These are phyloP conservation scores for Phenganax subtilis DNA, from an alignment of 92 coral and sea anemone genomes.

Conservation along the genomic window DNA sequence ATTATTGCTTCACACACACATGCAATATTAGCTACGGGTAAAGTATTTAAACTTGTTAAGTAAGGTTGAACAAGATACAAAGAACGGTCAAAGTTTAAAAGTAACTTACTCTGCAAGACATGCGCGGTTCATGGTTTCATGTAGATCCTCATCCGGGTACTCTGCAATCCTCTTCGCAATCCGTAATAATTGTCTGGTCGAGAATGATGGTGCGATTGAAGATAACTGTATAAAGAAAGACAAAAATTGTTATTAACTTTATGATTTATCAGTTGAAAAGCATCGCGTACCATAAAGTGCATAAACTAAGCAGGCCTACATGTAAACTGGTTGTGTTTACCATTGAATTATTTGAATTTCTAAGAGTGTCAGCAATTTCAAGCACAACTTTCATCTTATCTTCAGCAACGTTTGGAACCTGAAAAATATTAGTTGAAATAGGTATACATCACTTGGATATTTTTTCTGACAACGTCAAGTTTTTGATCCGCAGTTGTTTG, in stretches of 20 bases:
- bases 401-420: slow-evolving; percentile 76
- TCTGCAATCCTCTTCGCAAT: slow-evolving; percentile 77
- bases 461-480: too few species aligned
- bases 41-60: too few species aligned
- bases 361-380: slow-evolving; percentile 62
- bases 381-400: slow-evolving; percentile 68
- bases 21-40: too few species aligned
- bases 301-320: too few species aligned
- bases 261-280: not conserved
- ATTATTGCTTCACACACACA: not conserved
- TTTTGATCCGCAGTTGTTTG: too few species aligned
- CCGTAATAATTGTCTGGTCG: slow-evolving; percentile 90
- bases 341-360: slow-evolving; percentile 72
- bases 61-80: too few species aligned
- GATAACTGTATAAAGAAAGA: slow-evolving; percentile 51
- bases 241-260: not conserved
- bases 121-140: slow-evolving; percentile 78
- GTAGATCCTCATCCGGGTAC: slow-evolving; percentile 69
- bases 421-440: not conserved
- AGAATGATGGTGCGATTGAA: slow-evolving; percentile 83
- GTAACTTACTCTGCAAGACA: slow-evolving; percentile 72
- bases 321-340: slow-evolving; percentile 29
- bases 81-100: not conserved
- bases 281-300: too few species aligned
- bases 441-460: too few species aligned